These are phyloP conservation scores for Palaemon carinicauda DNA, from an alignment of 1,140 invertebrate genomes.

Conservation along the genomic window DNA sequence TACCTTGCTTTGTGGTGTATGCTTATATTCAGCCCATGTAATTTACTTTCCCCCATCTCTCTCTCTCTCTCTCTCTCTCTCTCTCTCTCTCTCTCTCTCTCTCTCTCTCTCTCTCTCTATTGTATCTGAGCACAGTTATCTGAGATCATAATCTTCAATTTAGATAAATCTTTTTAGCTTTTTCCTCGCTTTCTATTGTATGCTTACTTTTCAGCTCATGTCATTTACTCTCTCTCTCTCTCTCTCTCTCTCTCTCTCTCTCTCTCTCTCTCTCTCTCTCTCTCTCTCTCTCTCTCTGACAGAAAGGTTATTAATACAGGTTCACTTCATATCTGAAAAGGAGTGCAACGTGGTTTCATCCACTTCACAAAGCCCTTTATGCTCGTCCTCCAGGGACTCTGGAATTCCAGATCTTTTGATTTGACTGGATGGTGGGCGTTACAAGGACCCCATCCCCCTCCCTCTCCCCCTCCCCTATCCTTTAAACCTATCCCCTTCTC, in stretches of 20 bases:
- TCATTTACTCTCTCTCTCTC: neutral
- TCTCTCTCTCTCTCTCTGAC: neutral
- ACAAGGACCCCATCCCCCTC: neutral
- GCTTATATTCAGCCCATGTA: too few species aligned
- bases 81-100: too few species aligned
- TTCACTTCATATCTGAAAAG: neutral
- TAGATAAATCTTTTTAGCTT: too few species aligned
- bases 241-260: slow-evolving; percentile 21
- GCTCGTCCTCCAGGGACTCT: neutral
- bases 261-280: neutral
- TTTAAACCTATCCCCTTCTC: neutral
- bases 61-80: too few species aligned
- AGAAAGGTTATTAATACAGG: too few species aligned
- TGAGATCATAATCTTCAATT: too few species aligned
- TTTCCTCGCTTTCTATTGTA: neutral
- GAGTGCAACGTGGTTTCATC: neutral
- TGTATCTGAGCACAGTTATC: too few species aligned
- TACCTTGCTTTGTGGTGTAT: too few species aligned
- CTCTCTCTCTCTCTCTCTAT: too few species aligned
- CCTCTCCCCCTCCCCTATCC: neutral
- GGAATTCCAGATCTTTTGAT: neutral
- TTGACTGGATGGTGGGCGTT: too few species aligned
- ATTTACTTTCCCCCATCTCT: too few species aligned
- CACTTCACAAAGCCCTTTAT: neutral
- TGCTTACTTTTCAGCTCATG: neutral